phyloP scores from a whole-genome alignment of 2,113 vertebrate species.

The Podarcis muralis region DNA sequence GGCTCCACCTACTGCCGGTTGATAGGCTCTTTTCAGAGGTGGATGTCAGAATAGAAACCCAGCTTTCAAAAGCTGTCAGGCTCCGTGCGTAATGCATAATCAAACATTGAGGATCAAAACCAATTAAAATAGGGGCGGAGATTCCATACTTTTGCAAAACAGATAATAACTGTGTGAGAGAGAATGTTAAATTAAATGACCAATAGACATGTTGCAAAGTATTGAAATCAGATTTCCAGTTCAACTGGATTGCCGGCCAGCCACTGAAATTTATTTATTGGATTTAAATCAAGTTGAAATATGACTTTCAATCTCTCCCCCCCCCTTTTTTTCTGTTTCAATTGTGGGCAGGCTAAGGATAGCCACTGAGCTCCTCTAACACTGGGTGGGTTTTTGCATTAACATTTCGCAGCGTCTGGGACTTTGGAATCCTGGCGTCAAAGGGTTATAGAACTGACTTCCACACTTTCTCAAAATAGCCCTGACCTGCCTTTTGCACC shows the following conservation, averaged over 20 bases:
- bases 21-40: too few relatives aligned
- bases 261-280: background rate
- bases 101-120: too few relatives aligned
- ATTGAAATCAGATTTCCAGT: too few relatives aligned
- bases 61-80: too few relatives aligned
- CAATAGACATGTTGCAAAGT: too few relatives aligned
- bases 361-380: constrained; percentile 33
- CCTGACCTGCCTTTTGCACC: constrained; percentile 55
- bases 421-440: constrained; percentile 60
- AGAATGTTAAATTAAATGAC: too few relatives aligned
- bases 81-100: too few relatives aligned
- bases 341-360: constrained; percentile 38
- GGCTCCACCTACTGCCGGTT: too few relatives aligned
- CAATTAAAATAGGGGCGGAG: too few relatives aligned
- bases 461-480: constrained; percentile 67
- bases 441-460: constrained; percentile 51
- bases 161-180: too few relatives aligned
- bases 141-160: too few relatives aligned
- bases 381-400: constrained; percentile 18
- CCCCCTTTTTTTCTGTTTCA: constrained; percentile 27
- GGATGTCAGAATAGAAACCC: too few relatives aligned
- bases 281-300: constrained; percentile 31
- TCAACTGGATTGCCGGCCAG: background rate
- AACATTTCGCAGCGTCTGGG: constrained; percentile 45
- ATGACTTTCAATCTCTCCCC: background rate